phyloP scores from a whole-genome alignment of 2,888 invertebrate genomes.

The Dicyrtomina minuta region DNA sequence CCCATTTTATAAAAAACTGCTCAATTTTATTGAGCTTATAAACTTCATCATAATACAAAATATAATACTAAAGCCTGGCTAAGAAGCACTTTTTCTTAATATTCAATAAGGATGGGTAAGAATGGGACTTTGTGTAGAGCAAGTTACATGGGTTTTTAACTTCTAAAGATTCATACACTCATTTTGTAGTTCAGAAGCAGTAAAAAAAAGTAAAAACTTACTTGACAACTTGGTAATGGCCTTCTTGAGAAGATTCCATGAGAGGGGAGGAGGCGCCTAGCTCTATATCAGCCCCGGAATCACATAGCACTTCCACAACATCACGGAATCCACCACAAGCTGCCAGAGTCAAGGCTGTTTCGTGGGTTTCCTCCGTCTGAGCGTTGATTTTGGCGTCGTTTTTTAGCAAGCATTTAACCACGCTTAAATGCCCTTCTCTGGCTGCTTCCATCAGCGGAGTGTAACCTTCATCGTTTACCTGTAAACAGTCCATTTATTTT shows the following conservation, averaged over 20 bases:
- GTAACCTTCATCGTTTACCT: constrained; percentile 92
- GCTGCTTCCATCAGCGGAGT: constrained; percentile 99
- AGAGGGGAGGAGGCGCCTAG: constrained; percentile 93
- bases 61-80: too few species aligned
- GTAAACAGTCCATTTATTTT: background rate
- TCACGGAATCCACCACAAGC: constrained; percentile 96
- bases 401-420: constrained; percentile 47
- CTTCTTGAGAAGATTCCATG: constrained; percentile 99
- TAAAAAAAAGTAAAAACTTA: too few species aligned
- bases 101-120: too few species aligned
- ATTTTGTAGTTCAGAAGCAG: too few species aligned
- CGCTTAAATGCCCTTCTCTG: constrained; percentile 78
- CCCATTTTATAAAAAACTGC: too few species aligned
- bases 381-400: constrained; percentile 90
- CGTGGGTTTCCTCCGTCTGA: constrained; percentile 98
- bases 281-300: constrained; percentile 90
- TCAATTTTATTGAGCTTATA: background rate
- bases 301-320: constrained; percentile 91
- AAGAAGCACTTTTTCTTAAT: too few species aligned
- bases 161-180: too few species aligned
- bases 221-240: constrained; percentile 84
- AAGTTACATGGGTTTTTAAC: too few species aligned
- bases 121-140: too few species aligned
- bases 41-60: background rate
- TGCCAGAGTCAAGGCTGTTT: constrained; percentile 91